phyloP scores from a whole-genome alignment of 2,888 invertebrate species.

The Pandemis heparana region DNA sequence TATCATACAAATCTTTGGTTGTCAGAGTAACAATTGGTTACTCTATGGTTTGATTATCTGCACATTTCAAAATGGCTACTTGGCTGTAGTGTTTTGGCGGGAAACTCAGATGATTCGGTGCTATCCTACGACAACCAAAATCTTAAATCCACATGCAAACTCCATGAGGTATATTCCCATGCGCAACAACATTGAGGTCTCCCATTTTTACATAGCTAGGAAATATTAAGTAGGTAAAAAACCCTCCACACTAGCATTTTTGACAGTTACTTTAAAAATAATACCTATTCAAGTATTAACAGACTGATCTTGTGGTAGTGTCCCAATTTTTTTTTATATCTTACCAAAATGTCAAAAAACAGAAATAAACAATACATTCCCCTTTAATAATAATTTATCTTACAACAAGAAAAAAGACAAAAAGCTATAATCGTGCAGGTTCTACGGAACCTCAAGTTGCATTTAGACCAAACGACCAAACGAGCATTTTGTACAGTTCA shows the following conservation, averaged over 20 bases:
- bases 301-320: slow-evolving; percentile 71
- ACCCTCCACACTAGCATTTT: slow-evolving; percentile 68
- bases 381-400: slow-evolving; percentile 73
- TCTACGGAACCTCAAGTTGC: slow-evolving; percentile 55
- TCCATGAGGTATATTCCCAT: slow-evolving; percentile 47
- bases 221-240: slow-evolving; percentile 77
- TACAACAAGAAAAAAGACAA: slow-evolving; percentile 67
- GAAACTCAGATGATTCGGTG: slow-evolving; percentile 25
- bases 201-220: slow-evolving; percentile 70
- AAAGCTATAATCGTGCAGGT: slow-evolving; percentile 54
- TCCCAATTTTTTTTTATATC: slow-evolving; percentile 46
- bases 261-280: slow-evolving; percentile 59
- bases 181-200: slow-evolving; percentile 69
- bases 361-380: slow-evolving; percentile 68
- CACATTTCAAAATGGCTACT: slow-evolving; percentile 27
- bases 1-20: not conserved
- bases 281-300: slow-evolving; percentile 50
- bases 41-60: slow-evolving; percentile 14
- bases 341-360: slow-evolving; percentile 57
- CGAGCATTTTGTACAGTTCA: too few species aligned
- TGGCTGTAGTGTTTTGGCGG: slow-evolving; percentile 38
- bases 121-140: slow-evolving; percentile 35
- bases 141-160: slow-evolving; percentile 44
- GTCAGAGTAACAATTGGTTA: slow-evolving; percentile 25
- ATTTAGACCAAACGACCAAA: too few species aligned